Percentiles rank a stretch among this genome's conserved stretches.
These are phyloP conservation scores for Eciton burchellii DNA, from an alignment of 1,140 invertebrate species.

Conservation along the genomic window DNA sequence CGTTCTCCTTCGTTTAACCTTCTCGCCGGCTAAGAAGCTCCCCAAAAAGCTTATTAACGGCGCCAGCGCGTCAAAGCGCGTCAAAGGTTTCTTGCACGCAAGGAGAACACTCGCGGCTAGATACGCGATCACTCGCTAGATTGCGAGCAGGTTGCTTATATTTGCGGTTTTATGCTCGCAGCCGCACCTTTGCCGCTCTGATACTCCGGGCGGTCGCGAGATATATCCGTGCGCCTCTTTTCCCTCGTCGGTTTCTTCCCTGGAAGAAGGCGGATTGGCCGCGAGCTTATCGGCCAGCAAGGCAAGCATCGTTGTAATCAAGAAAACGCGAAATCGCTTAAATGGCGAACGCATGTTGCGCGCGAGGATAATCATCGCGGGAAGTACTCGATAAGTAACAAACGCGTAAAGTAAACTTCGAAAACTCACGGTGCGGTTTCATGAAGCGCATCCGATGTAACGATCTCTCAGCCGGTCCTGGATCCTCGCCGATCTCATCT, in stretches of 20 bases:
- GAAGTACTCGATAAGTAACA: neutral
- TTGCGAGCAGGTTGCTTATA: conserved; percentile 77
- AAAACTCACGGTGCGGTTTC: neutral
- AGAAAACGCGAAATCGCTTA: neutral
- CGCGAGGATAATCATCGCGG: neutral
- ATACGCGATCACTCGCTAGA: conserved; percentile 53
- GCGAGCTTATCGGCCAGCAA: neutral
- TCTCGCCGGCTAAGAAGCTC: conserved; percentile 3
- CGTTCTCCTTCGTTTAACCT: conserved; percentile 35
- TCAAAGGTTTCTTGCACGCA: conserved; percentile 46
- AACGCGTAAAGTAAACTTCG: neutral
- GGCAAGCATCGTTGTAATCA: too few species aligned
- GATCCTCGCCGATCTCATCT: neutral
- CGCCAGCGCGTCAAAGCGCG: neutral
- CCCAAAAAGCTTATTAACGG: conserved; percentile 56
- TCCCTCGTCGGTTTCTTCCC: conserved; percentile 9
- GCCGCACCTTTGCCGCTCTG: conserved; percentile 73
- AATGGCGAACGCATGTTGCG: neutral
- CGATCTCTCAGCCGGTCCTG: conserved; percentile 13
- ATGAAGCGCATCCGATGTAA: neutral
- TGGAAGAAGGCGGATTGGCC: conserved; percentile 32
- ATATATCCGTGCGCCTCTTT: conserved; percentile 39
- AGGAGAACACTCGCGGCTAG: conserved; percentile 46
- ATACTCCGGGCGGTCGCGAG: conserved; percentile 48
- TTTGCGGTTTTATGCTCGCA: conserved; percentile 75